phyloP scores from a whole-genome alignment of 2,888 invertebrate species.

The Sinopyrophorus schimmeli region DNA sequence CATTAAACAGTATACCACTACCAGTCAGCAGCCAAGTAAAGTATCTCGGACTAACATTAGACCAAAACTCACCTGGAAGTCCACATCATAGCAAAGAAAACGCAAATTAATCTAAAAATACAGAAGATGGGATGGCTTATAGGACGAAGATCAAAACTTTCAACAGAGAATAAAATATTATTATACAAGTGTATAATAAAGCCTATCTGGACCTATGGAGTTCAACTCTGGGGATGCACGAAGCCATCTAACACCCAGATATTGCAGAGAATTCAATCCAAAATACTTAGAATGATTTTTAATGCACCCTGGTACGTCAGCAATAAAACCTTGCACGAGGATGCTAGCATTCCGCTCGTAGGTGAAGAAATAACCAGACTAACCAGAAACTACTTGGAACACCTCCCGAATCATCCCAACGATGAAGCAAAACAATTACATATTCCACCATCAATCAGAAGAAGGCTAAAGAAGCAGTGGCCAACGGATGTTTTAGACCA shows the following conservation, averaged over 20 bases:
- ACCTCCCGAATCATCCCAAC: background rate
- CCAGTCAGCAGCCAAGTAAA: too few species aligned
- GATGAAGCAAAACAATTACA: background rate
- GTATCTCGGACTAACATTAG: too few species aligned
- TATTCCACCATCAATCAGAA: background rate
- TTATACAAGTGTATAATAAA: slow-evolving; percentile 8
- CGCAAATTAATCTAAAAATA: background rate
- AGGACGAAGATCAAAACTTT: background rate
- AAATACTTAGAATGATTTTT: slow-evolving; percentile 1
- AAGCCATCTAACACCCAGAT: slow-evolving; percentile 12
- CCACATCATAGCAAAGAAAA: background rate
- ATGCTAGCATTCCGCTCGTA: slow-evolving; percentile 16
- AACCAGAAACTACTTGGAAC: background rate
- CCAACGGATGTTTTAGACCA: background rate
- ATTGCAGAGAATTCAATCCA: slow-evolving; percentile 18
- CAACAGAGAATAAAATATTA: background rate
- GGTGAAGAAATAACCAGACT: slow-evolving; percentile 4
- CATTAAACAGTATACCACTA: too few species aligned
- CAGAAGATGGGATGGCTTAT: too few species aligned
- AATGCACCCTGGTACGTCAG: slow-evolving; percentile 16
- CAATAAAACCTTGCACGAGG: slow-evolving; percentile 21
- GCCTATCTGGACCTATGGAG: slow-evolving; percentile 17
- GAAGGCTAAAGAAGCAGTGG: background rate
- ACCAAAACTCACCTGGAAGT: too few species aligned
- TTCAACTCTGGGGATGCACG: slow-evolving; percentile 21